Percentiles rank a stretch among this genome's conserved stretches.
Evolutionary conservation across 2,888 invertebrate species (phyloP).

Genomic region (Tachina grossa): DNA sequence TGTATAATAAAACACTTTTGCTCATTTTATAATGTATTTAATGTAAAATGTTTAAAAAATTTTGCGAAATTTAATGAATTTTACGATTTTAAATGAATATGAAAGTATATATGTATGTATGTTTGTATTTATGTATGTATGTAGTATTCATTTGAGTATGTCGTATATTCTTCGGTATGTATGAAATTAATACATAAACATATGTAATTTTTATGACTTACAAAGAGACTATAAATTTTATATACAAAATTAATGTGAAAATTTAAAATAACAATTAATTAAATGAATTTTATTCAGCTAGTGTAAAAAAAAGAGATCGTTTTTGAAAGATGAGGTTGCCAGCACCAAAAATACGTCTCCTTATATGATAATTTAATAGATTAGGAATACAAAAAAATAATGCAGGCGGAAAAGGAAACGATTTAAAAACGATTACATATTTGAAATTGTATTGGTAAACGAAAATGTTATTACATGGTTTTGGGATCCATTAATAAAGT

Average conservation of each 20-base stretch:
- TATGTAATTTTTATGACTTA: conserved; percentile 55
- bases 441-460: conserved; percentile 7
- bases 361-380: conserved; percentile 15
- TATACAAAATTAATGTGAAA: conserved; percentile 58
- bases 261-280: conserved; percentile 25
- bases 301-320: conserved; percentile 54
- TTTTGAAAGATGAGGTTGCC: conserved; percentile 66
- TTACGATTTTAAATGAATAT: conserved; percentile 17
- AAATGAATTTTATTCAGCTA: conserved; percentile 48
- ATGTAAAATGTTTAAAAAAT: conserved; percentile 64
- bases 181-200: conserved; percentile 60
- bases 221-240: conserved; percentile 41
- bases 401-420: conserved; percentile 15
- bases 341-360: conserved; percentile 67
- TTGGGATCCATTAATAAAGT: conserved; percentile 2
- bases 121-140: background rate
- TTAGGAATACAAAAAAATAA: background rate
- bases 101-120: conserved; percentile 35
- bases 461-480: conserved; percentile 19
- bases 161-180: conserved; percentile 31
- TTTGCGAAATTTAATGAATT: conserved; percentile 52
- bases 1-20: background rate
- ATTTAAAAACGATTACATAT: conserved; percentile 23
- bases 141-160: background rate
- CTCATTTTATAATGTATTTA: conserved; percentile 53